Conservation (phyloP, 2,888 invertebrate genomes). For the Alcis repandata region DNA sequence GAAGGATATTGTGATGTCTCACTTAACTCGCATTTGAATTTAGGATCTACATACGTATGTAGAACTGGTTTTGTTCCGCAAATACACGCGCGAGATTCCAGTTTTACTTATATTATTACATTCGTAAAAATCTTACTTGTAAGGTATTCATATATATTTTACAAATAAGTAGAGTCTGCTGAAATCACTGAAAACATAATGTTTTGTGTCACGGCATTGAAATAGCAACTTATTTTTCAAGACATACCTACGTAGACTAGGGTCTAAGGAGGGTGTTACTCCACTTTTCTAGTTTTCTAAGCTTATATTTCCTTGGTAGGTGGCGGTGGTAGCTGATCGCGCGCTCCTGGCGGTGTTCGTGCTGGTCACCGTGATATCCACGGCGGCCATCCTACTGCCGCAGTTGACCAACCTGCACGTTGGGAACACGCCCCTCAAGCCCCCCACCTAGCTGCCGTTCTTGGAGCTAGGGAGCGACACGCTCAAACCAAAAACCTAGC, state of each 20-base stretch:
- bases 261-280: too few relatives aligned
- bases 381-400: slow-evolving; percentile 91
- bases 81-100: background rate
- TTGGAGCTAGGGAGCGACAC: too few relatives aligned
- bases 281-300: too few relatives aligned
- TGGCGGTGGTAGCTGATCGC: slow-evolving; percentile 94
- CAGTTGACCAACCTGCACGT: slow-evolving; percentile 86
- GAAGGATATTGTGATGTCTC: slow-evolving; percentile 22
- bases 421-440: slow-evolving; percentile 80
- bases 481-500: too few relatives aligned
- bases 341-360: slow-evolving; percentile 92
- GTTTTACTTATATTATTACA: background rate
- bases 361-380: slow-evolving; percentile 91
- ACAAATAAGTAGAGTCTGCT: too few relatives aligned
- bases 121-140: too few relatives aligned
- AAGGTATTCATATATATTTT: too few relatives aligned
- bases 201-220: too few relatives aligned
- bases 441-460: slow-evolving; percentile 66
- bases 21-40: slow-evolving; percentile 11
- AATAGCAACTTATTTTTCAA: too few relatives aligned
- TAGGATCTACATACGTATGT: background rate
- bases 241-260: too few relatives aligned
- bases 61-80: background rate
- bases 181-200: too few relatives aligned
- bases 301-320: slow-evolving; percentile 55